A percentile compares a stretch with the other conserved stretches of the same genome.
phyloP scores from a whole-genome alignment of 2,113 vertebrate species.

The Leptocoma aspasia region DNA sequence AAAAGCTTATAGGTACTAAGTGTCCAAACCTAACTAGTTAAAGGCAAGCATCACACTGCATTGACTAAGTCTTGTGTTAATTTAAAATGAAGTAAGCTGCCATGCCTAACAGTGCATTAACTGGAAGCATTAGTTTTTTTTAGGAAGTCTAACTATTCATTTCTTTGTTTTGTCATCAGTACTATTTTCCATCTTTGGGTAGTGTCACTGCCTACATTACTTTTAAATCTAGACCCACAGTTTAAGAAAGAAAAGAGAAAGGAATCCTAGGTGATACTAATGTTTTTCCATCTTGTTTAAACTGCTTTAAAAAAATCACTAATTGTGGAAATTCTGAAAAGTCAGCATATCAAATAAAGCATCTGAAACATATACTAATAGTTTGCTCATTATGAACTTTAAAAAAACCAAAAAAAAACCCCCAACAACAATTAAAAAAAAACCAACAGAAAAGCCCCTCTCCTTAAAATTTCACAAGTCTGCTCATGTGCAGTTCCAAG shows the following conservation, averaged over 20 bases:
- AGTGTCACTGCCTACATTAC: not conserved
- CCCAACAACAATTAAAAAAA: too few species aligned
- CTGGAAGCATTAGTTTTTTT: not conserved
- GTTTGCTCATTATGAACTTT: not conserved
- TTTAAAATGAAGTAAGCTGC: not conserved
- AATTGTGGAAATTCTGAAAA: not conserved
- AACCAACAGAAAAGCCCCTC: not conserved
- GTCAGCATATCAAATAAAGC: not conserved
- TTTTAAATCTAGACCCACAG: not conserved
- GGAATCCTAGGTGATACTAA: not conserved
- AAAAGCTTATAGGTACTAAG: not conserved
- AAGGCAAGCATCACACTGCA: not conserved
- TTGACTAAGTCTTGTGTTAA: not conserved
- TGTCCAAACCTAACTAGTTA: not conserved
- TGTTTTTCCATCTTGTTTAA: not conserved
- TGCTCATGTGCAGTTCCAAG: not conserved
- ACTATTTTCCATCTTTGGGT: not conserved
- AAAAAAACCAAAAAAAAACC: not conserved
- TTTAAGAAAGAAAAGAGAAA: not conserved
- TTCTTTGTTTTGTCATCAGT: not conserved
- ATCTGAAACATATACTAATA: constrained; percentile 22
- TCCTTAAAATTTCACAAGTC: not conserved
- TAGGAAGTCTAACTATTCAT: not conserved
- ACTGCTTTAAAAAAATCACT: not conserved
- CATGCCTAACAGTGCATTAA: not conserved